Evolutionary conservation across 2,113 vertebrate species (phyloP).

Genomic region (Pomatorhinus ruficollis): DNA sequence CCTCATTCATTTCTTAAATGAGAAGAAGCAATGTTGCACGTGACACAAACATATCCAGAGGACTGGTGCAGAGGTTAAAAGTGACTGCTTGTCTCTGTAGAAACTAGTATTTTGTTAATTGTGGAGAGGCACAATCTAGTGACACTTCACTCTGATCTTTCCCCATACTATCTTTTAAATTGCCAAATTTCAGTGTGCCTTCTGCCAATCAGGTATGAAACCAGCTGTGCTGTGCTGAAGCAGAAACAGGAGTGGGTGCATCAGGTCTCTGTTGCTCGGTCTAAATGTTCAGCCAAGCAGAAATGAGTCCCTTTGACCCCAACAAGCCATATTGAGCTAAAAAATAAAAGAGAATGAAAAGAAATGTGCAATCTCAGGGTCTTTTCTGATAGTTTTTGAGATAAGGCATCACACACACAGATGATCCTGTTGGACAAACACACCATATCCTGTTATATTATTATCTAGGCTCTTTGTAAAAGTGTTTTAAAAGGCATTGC

Average conservation of each 20-base stretch:
- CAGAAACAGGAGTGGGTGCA: not conserved
- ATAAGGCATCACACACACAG: not conserved
- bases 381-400: not conserved
- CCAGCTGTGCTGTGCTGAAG: not conserved
- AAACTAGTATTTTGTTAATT: not conserved
- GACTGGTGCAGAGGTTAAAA: not conserved
- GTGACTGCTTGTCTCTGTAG: not conserved
- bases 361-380: not conserved
- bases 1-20: not conserved
- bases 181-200: not conserved
- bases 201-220: not conserved
- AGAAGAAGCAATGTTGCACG: not conserved
- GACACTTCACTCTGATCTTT: not conserved
- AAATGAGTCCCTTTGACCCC: not conserved
- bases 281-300: not conserved
- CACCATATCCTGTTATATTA: not conserved
- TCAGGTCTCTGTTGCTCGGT: not conserved
- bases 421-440: not conserved
- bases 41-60: not conserved
- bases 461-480: not conserved
- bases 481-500: not conserved
- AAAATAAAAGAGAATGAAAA: not conserved
- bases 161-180: not conserved
- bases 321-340: not conserved
- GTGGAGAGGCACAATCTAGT: not conserved